Evolutionary conservation across 2,888 invertebrate genomes (phyloP), one percentile per base, ranked within the genome.

Genomic region (Drosophila meridiana): DNA sequence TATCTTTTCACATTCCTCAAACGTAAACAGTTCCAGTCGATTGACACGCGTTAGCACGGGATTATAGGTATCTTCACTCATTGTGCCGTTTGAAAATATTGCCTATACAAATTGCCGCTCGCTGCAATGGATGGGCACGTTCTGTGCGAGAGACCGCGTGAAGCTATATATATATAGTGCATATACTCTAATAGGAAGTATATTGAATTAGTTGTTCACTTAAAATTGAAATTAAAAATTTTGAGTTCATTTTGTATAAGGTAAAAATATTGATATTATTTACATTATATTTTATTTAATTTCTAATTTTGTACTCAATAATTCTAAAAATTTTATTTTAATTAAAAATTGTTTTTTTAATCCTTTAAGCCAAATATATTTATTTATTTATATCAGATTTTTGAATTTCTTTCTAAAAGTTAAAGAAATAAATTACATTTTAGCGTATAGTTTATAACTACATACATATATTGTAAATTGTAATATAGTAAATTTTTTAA

Each of bases 1-100:
- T 47, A 91, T 90, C 56, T 80, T 43, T 14, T 76, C 73, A 59
- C 90, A 89, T 67, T 91, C 91, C 4, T 65, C 59, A 2, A 36
- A 28, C 20, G 81, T 79, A 61, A 91, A 84, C 36, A 91, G 64
- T 34, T 88, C 87, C 3, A 78, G 9, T 0, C 76, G 77, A 74
- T 77, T 80, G 20, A 59, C 59, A 13, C 82, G 83, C 42, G 74
- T 64, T 1, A 76, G 30, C 9, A 84, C 68, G 11, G 85, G 79
- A 6, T 73, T 75, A 56, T 78, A 74, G 6, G 55, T 58, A 0
- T 71, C 56, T 9, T 68, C 45, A 40, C 53, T 66, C 84, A 86
- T 87, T 3, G 11, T 58, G 4, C 32, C 4, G n/a, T 0, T 50
- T 50, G 11, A 1, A 53, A 56, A 20, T 50, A 11, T 38, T 28